These are phyloP conservation scores for Acomys russatus DNA, from an alignment of 2,797 vertebrate genomes.

Conservation along the genomic window DNA sequence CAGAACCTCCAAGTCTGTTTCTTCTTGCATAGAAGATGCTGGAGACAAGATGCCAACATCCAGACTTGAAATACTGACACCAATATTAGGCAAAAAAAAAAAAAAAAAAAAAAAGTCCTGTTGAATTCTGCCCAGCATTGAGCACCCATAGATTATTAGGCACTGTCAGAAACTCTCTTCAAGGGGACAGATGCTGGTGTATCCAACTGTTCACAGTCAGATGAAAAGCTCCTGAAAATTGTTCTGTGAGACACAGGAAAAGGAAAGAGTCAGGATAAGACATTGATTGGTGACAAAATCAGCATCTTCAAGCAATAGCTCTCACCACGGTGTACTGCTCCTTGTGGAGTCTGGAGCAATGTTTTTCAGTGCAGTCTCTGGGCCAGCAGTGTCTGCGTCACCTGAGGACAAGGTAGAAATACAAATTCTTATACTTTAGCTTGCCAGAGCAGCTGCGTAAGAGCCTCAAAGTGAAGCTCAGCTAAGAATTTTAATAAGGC, in stretches of 20 bases:
- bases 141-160: neutral
- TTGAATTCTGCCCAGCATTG: neutral
- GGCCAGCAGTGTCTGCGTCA: neutral
- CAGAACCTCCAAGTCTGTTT: neutral
- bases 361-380: neutral
- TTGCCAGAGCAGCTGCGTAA: slow-evolving; percentile 42
- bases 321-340: neutral
- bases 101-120: neutral
- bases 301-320: neutral
- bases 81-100: neutral
- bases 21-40: neutral
- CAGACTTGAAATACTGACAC: neutral
- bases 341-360: neutral
- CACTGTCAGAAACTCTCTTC: neutral
- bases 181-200: neutral
- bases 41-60: neutral
- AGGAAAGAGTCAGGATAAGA: neutral
- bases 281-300: neutral
- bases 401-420: slow-evolving; percentile 14
- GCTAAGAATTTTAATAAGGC: slow-evolving; percentile 32
- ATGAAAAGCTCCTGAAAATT: neutral
- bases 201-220: neutral
- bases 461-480: neutral
- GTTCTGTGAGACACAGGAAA: neutral
- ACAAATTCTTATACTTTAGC: neutral